phyloP scores from a whole-genome alignment of 1,140 invertebrate genomes.

The Coelopa frigida region DNA sequence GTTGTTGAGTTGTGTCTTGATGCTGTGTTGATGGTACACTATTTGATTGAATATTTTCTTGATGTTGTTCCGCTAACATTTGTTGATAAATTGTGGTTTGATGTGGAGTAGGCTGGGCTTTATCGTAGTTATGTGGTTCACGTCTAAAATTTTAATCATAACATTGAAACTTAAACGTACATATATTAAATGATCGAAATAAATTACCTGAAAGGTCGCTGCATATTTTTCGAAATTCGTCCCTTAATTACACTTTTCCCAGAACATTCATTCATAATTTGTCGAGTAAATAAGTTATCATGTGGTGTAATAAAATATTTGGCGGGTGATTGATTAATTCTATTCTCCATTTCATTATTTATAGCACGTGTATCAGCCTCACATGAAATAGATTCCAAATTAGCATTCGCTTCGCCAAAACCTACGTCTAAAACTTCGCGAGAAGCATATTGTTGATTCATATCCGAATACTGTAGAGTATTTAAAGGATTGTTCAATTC shows the following conservation, averaged over 20 bases:
- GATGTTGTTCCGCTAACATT: conserved; percentile 41
- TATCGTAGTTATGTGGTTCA: conserved; percentile 44
- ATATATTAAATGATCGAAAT: neutral
- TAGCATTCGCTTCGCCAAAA: no score
- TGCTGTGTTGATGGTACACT: conserved; percentile 18
- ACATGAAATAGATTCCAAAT: no score
- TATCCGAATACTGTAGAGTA: conserved; percentile 24
- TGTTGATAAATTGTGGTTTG: conserved; percentile 43
- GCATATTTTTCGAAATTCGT: conserved; percentile 35
- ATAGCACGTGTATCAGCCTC: no score
- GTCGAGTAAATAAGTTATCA: no score
- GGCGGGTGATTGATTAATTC: no score
- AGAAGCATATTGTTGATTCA: conserved; percentile 29
- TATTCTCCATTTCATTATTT: no score
- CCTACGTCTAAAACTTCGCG: no score
- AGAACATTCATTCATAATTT: conserved; percentile 25
- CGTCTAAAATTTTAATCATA: conserved; percentile 16
- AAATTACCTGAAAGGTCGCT: conserved; percentile 26
- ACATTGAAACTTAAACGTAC: neutral
- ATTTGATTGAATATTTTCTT: conserved; percentile 27
- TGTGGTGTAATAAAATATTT: no score
- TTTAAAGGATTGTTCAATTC: conserved; percentile 37
- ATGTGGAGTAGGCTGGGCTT: conserved; percentile 40
- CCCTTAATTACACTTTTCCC: conserved; percentile 40
- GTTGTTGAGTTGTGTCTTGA: conserved; percentile 20